Evolutionary conservation across 2,113 vertebrate genomes (phyloP), one percentile per base, ranked within the genome.

Genomic region (Morone chrysops): DNA sequence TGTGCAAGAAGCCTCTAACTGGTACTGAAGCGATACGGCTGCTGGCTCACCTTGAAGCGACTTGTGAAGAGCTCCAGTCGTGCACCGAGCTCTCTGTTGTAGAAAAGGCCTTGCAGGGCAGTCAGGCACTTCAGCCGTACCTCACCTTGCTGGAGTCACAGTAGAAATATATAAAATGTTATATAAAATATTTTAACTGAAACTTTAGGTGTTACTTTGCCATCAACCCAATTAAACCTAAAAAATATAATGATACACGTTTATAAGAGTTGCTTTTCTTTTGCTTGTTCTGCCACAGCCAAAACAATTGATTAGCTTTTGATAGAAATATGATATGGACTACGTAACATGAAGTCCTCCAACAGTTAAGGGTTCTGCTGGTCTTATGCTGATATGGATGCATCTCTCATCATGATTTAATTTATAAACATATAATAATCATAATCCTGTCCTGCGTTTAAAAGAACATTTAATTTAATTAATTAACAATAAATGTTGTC

Each of bases 11-110:
- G 7, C n/a, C 6, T 45, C 17, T 16, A 22, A 11, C 38, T 12
- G 0, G 4, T 3, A 16, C 10, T 63, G 20, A 50, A 22, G 57
- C 20, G 38, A 36, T 38, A 48, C 22, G 38, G 20, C 14, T 25
- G 61, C 51, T 47, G 53, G 57, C 84, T 81, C 92, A 99, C 98
- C 97, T 99, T 99, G 92, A 99, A 99, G 61, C 97, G 96, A 95
- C 98, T 99, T 76, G 97, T 99, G 93, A 99, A 99, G 83, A 99
- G 97, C 88, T 99, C 98, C 90, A 99, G 96, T 92, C 98, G 97
- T 83, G 97, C 92, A 90, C 97, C 96, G 80, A 99, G 96, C 50
- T 99, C 98, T 93, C 97, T 96, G 95, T 95, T 99, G 93, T 98
- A 96, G 95, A 97, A 99, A 87, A 99, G 95, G 79, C 98, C 96